Base-by-base conservation (phyloP, 2,888 invertebrate species). In the Amphipoea lucens region DNA sequence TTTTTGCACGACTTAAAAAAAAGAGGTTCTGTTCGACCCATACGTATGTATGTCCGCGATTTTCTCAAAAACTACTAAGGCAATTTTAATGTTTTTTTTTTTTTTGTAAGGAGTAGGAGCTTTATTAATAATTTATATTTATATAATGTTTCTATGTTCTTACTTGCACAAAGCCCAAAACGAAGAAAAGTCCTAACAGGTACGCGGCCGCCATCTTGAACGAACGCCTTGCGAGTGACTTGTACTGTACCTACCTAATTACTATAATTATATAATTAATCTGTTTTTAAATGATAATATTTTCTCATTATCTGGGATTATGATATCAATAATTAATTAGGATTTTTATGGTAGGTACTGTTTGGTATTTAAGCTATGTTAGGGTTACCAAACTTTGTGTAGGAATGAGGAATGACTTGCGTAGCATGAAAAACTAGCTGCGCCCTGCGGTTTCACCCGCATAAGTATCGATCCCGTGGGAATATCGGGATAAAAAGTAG, bases 161-260 rank as follows among this genome's bases (percentile, higher is more conserved):
- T 69, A 88, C 87, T 86, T 88, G 88, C 17, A 66, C 88, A 51
- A 36, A 83, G 36, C 88, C 83, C 57, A 88, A 62, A 40, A 88
- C 14, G 42, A 86, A 83, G 48, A 83, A 45, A 54, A 88, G 11
- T 62, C 81, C 87, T 42, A 87, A 76, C 45, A 87, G 2, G 54
- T 88, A 88, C 2, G 68, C 76, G 54, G 83, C 86, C 71, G 77
- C 78, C 88, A 88, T 87, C 62, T 79, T 83, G 40, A 4, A 45
- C 70, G 71, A 42, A 40, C 48, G 62, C 51, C 17, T 20, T 42
- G 17, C n/a, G 51, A 87, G 51, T 87, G 67, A 68, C 6, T 40
- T 60, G 66, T 14, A 68, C 4, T n/a, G n/a, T n/a, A n/a, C n/a
- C n/a, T 67, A 57, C 48, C 45, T 67, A 76, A 65, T 68, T 60